Percentiles rank a stretch among this genome's conserved stretches.
Evolutionary conservation across 2,888 invertebrate species (phyloP).

Genomic region (Drosophila bunnanda): DNA sequence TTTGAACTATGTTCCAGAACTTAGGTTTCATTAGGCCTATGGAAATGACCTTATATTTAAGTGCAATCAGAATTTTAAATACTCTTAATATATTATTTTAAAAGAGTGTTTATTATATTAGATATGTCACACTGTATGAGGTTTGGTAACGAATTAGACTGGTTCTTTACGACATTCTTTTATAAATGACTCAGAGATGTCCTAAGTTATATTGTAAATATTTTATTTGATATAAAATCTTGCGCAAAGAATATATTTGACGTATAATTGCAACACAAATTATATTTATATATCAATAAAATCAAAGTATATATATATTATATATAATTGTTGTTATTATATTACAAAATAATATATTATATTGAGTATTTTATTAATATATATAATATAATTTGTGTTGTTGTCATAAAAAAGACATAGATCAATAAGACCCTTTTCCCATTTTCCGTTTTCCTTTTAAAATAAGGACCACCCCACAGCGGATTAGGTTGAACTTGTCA

Average conservation of each 20-base stretch:
- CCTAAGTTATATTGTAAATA: neutral
- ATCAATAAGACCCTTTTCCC: neutral
- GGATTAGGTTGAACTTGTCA: constrained; percentile 9
- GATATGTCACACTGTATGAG: neutral
- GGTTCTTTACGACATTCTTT: neutral
- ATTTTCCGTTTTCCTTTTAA: neutral
- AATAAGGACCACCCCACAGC: neutral
- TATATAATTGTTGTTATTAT: no score
- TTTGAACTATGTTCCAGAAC: no score
- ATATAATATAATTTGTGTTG: no score
- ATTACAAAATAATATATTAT: no score
- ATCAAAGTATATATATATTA: no score
- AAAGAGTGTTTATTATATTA: no score
- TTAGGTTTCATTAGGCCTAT: no score
- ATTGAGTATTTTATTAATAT: no score
- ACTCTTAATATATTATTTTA: no score
- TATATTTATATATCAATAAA: neutral
- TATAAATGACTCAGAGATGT: neutral
- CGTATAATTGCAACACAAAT: neutral
- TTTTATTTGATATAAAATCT: neutral
- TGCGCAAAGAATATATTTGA: neutral
- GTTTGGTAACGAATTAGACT: neutral
- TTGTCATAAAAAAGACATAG: no score
- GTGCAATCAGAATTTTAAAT: no score
- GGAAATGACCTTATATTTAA: no score